These are phyloP conservation scores for Eristalinus aeneus DNA, from an alignment of 2,888 invertebrate species.

Conservation along the genomic window DNA sequence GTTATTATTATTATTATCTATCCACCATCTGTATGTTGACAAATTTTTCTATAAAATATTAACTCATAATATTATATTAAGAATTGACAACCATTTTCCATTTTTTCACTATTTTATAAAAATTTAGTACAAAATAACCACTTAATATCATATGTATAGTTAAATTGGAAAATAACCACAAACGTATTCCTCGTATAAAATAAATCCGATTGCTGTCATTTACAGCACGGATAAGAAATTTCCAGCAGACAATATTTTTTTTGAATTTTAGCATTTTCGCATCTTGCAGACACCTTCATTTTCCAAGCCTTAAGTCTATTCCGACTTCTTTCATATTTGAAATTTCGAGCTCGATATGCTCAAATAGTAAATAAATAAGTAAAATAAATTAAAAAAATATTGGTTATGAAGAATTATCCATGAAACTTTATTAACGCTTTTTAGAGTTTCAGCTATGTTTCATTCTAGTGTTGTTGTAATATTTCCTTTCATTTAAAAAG, in stretches of 20 bases:
- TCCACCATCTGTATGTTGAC: not conserved
- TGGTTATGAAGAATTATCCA: too few species aligned
- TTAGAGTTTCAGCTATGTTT: too few species aligned
- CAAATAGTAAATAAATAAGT: too few species aligned
- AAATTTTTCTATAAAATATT: not conserved
- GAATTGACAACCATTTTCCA: not conserved
- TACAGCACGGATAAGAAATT: not conserved
- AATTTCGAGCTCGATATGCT: too few species aligned
- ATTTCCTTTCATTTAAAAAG: not conserved
- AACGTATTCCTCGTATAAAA: not conserved
- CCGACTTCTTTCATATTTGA: too few species aligned
- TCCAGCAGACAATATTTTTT: not conserved
- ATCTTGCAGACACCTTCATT: not conserved
- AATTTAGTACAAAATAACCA: conserved; percentile 32
- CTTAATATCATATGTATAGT: conserved; percentile 32
- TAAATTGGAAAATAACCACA: not conserved
- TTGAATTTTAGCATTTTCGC: too few species aligned
- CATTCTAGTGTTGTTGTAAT: too few species aligned
- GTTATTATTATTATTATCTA: not conserved
- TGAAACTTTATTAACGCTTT: too few species aligned
- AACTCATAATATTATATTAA: not conserved
- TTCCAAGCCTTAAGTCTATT: too few species aligned
- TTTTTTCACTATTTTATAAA: conserved; percentile 30
- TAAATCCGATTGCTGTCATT: not conserved
- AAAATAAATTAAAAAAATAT: too few species aligned